Evolutionary conservation across 2,113 vertebrate species (phyloP).

Genomic region (Sceloporus tristichus): DNA sequence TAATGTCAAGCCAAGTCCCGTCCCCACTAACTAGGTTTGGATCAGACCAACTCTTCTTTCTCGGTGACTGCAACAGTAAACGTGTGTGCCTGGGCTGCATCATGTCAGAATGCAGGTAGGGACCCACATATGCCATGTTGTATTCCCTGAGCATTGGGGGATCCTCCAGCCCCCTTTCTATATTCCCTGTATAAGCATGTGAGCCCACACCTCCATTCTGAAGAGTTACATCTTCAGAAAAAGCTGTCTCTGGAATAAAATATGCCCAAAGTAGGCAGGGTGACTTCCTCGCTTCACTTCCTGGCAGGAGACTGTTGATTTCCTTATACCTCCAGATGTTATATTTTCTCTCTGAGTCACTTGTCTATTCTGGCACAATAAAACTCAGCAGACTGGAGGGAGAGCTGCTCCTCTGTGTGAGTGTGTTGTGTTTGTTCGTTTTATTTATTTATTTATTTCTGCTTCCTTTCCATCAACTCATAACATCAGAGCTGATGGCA

Average conservation of each 20-base stretch:
- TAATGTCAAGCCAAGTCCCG: neutral
- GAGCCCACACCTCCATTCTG: neutral
- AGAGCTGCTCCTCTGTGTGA: neutral
- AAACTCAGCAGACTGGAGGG: neutral
- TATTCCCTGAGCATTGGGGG: neutral
- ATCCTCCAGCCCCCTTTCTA: neutral
- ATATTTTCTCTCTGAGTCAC: conserved; percentile 7
- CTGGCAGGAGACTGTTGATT: neutral
- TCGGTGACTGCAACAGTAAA: neutral
- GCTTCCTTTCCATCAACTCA: conserved; percentile 3
- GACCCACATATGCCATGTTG: neutral
- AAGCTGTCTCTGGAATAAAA: neutral
- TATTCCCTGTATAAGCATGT: neutral
- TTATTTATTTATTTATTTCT: neutral
- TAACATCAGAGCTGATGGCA: conserved; percentile 29
- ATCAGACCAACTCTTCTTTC: neutral
- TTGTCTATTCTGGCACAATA: neutral
- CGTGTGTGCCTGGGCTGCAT: neutral
- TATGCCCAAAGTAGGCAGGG: neutral
- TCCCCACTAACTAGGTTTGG: too few species aligned
- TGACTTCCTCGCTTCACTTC: neutral
- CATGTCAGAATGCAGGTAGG: neutral
- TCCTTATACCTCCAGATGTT: neutral
- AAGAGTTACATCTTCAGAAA: neutral
- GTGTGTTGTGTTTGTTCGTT: neutral